Percentiles rank a stretch among this genome's conserved stretches.
Conservation (phyloP, 2,797 vertebrate genomes). For the Pangasius sanitwongsei region DNA sequence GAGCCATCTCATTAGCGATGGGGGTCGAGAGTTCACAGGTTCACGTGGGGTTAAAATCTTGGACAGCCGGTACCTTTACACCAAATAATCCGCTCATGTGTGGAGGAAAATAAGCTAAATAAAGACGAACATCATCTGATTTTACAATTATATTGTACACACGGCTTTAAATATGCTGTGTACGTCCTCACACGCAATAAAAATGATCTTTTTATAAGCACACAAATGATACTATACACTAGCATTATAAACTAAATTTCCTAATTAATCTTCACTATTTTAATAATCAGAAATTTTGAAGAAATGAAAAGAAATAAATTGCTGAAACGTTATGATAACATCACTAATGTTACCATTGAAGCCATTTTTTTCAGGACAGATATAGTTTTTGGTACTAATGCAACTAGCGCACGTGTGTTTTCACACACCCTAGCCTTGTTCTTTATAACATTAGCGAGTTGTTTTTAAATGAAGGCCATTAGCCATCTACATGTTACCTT, state of each 20-base stretch:
- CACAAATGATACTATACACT: neutral
- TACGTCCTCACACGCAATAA: neutral
- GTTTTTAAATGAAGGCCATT: neutral
- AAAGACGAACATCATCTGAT: neutral
- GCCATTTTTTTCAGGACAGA: neutral
- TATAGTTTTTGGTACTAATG: neutral
- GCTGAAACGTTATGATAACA: neutral
- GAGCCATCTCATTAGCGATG: slow-evolving; percentile 28
- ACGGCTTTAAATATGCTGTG: neutral
- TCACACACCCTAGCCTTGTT: neutral
- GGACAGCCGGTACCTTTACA: neutral
- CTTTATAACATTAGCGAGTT: neutral
- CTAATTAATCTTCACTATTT: neutral
- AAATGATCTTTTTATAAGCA: neutral
- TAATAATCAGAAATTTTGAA: neutral
- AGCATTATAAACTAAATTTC: neutral
- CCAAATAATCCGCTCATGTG: neutral
- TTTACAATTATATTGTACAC: no score
- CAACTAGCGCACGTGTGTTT: neutral
- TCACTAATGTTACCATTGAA: neutral
- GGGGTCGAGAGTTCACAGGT: slow-evolving; percentile 13
- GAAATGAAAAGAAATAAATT: neutral
- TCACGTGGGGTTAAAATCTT: slow-evolving; percentile 20
- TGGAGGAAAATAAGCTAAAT: neutral
- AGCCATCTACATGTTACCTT: neutral